Conservation (phyloP, 1,140 invertebrate species). For the Caenorhabditis elegans region DNA sequence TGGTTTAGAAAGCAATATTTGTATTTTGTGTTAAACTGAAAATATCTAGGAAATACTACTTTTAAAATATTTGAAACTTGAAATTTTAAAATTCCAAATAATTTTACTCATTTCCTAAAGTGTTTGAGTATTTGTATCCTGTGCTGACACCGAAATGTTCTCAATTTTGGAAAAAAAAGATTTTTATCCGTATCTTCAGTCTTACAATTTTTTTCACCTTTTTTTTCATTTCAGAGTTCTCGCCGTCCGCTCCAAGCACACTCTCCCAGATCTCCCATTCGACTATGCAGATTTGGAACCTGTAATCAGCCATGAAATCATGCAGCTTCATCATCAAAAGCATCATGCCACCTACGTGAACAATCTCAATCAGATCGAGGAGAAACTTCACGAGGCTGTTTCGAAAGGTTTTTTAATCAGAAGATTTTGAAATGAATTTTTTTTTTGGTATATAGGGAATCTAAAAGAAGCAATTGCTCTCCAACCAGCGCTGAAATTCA, state of each 20-base stretch:
- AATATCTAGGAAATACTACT: too few species aligned
- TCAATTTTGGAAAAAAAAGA: too few species aligned
- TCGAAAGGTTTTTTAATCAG: constrained; percentile 59
- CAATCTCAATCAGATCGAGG: constrained; percentile 91
- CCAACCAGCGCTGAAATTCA: constrained; percentile 85
- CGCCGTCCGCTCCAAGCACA: constrained; percentile 73
- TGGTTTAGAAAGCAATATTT: too few species aligned
- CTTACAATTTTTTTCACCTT: too few species aligned
- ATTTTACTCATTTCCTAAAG: too few species aligned
- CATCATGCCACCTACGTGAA: constrained; percentile 95
- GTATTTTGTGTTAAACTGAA: too few species aligned
- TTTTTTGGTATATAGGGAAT: constrained; percentile 76
- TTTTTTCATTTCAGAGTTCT: neutral
- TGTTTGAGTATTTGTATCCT: too few species aligned
- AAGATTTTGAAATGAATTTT: neutral
- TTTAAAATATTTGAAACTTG: too few species aligned
- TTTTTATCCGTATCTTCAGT: too few species aligned
- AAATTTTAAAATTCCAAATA: too few species aligned
- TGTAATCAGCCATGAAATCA: constrained; percentile 91
- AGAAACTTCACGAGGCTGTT: constrained; percentile 82
- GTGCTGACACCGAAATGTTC: too few species aligned
- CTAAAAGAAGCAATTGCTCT: constrained; percentile 78
- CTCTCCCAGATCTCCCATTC: constrained; percentile 88
- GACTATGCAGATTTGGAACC: constrained; percentile 95
- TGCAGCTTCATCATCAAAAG: constrained; percentile 93